These are phyloP conservation scores for Nipponacmea schrenckii DNA, from an alignment of 2,888 invertebrate species.

Conservation along the genomic window DNA sequence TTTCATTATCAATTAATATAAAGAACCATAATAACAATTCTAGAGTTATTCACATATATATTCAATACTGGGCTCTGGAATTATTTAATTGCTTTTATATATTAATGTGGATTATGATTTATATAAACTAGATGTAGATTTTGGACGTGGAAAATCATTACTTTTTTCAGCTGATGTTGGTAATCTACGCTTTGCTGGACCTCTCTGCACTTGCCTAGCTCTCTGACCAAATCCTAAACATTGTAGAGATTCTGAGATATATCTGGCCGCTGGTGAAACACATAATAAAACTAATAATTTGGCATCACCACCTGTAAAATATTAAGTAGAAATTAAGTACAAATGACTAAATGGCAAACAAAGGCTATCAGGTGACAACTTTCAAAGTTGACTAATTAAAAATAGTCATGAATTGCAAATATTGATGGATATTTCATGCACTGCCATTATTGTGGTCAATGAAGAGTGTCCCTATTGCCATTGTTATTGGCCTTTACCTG, in stretches of 20 bases:
- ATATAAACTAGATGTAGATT: not conserved
- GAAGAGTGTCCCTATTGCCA: no score
- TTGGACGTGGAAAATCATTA: constrained; percentile 22
- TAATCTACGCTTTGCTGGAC: constrained; percentile 54
- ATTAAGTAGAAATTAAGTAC: not conserved
- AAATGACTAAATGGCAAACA: no score
- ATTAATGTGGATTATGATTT: no score
- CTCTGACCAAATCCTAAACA: constrained; percentile 61
- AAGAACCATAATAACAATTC: not conserved
- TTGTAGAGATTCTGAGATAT: constrained; percentile 59
- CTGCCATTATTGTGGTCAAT: no score
- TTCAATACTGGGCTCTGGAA: not conserved
- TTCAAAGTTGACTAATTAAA: no score
- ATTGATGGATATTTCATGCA: no score
- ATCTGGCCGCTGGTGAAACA: constrained; percentile 57
- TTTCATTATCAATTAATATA: not conserved
- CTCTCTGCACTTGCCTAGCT: constrained; percentile 61
- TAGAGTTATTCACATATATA: no score
- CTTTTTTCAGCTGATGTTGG: constrained; percentile 58
- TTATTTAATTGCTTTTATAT: no score
- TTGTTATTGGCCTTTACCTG: no score
- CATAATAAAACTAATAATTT: constrained; percentile 59
- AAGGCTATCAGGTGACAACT: not conserved
- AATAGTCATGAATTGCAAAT: no score
- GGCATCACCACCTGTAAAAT: constrained; percentile 58